Evolutionary conservation across 2,113 vertebrate genomes (phyloP).

Genomic region (Ranitomeya variabilis): DNA sequence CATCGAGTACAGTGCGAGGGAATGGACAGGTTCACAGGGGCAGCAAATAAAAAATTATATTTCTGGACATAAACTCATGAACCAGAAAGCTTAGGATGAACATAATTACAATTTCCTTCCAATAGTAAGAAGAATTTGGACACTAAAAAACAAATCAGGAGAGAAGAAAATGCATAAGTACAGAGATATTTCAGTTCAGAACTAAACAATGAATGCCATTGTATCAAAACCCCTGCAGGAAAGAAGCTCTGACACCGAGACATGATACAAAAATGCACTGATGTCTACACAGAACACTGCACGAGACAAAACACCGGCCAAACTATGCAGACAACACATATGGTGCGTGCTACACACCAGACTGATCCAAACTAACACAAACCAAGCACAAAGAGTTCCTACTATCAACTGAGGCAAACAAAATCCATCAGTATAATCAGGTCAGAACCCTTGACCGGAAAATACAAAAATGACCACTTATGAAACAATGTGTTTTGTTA

Average conservation of each 20-base stretch:
- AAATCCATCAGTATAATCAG: too few species aligned
- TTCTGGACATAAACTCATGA: not conserved
- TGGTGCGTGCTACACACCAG: not conserved
- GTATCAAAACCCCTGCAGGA: not conserved
- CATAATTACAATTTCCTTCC: not conserved
- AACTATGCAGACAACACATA: slow-evolving; percentile 9
- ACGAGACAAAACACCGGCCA: not conserved
- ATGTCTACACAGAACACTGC: not conserved
- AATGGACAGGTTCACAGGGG: not conserved
- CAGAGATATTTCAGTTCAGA: too few species aligned
- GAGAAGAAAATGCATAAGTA: too few species aligned
- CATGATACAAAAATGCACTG: not conserved
- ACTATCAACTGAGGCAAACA: not conserved
- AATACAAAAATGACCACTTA: too few species aligned
- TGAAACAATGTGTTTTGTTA: too few species aligned
- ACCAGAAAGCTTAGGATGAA: not conserved
- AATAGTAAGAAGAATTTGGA: too few species aligned
- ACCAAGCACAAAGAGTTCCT: too few species aligned
- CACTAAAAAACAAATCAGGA: too few species aligned
- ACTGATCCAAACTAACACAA: not conserved
- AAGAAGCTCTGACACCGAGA: not conserved
- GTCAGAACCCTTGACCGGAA: too few species aligned
- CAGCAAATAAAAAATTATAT: not conserved
- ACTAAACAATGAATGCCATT: too few species aligned
- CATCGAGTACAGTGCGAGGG: not conserved